A percentile compares a stretch with the other conserved stretches of the same genome.
Evolutionary conservation across 2,797 vertebrate genomes (phyloP).

Genomic region (Botia almorhae): DNA sequence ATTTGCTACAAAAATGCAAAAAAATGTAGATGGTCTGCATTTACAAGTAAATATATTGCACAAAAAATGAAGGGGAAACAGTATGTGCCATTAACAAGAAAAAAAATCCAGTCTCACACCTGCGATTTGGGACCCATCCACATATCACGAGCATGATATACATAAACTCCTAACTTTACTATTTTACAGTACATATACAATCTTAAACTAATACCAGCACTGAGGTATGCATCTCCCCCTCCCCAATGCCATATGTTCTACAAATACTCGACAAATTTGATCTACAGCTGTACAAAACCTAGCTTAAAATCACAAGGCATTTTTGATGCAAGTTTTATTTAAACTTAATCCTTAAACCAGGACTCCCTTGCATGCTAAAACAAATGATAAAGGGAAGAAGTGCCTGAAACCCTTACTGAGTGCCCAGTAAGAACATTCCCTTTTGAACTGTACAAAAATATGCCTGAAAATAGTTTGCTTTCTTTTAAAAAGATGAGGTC

Average conservation of each 20-base stretch:
- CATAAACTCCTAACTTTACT: slow-evolving; percentile 98
- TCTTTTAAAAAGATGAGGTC: slow-evolving; percentile 99
- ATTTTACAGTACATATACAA: slow-evolving; percentile 99
- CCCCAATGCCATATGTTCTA: slow-evolving; percentile 90
- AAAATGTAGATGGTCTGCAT: slow-evolving; percentile 94
- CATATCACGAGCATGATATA: slow-evolving; percentile 99
- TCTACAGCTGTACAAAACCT: slow-evolving; percentile 99
- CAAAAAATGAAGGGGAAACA: slow-evolving; percentile 89
- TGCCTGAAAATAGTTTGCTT: slow-evolving; percentile 99
- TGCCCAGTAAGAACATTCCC: slow-evolving; percentile 99
- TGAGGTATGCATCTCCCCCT: slow-evolving; percentile 87
- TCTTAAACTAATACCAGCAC: slow-evolving; percentile 99
- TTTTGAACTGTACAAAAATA: slow-evolving; percentile 99
- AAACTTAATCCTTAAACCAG: slow-evolving; percentile 96
- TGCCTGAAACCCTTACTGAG: slow-evolving; percentile 99
- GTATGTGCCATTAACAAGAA: slow-evolving; percentile 94
- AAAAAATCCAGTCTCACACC: slow-evolving; percentile 98
- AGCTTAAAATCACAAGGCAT: slow-evolving; percentile 99
- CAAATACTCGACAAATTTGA: slow-evolving; percentile 99
- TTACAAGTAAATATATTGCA: slow-evolving; percentile 97
- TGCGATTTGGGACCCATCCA: slow-evolving; percentile 98
- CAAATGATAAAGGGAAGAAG: slow-evolving; percentile 97
- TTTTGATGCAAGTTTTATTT: slow-evolving; percentile 98
- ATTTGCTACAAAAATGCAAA: slow-evolving; percentile 87
- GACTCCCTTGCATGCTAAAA: slow-evolving; percentile 99